Conservation (phyloP, 2,113 vertebrate species). For the Tragelaphus scriptus region DNA sequence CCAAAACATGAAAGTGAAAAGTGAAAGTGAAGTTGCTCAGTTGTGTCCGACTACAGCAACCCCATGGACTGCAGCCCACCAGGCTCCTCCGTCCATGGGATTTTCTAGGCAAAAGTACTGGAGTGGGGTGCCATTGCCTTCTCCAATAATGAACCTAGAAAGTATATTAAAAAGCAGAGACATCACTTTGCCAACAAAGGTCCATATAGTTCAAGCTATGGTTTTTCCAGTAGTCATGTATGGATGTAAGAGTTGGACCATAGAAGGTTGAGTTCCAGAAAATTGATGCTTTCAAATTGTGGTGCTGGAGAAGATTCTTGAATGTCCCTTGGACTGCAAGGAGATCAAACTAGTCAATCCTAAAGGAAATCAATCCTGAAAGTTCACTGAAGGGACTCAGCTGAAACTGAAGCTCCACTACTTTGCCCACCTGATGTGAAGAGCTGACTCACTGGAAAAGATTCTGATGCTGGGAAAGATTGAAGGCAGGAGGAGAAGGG, state of each 20-base stretch:
- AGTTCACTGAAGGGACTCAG: background rate
- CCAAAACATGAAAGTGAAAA: no score
- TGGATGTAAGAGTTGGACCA: background rate
- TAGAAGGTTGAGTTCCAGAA: background rate
- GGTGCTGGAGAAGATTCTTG: background rate
- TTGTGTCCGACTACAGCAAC: no score
- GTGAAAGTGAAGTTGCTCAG: no score
- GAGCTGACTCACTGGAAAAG: background rate
- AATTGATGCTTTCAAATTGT: background rate
- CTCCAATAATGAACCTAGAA: background rate
- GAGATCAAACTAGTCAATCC: background rate
- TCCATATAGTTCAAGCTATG: background rate
- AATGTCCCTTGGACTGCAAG: background rate
- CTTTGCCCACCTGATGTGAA: background rate
- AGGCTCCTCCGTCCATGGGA: no score
- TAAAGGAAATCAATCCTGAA: background rate
- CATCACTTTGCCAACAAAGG: background rate
- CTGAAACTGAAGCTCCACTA: background rate
- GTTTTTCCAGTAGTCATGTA: background rate
- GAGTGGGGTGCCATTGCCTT: no score
- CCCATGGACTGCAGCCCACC: no score
- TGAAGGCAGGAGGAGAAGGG: background rate
- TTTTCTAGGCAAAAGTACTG: no score
- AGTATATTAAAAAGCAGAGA: background rate
- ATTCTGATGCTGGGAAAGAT: background rate